These are phyloP conservation scores for Stenodera caucasica DNA, from an alignment of 2,888 invertebrate genomes.

Conservation along the genomic window DNA sequence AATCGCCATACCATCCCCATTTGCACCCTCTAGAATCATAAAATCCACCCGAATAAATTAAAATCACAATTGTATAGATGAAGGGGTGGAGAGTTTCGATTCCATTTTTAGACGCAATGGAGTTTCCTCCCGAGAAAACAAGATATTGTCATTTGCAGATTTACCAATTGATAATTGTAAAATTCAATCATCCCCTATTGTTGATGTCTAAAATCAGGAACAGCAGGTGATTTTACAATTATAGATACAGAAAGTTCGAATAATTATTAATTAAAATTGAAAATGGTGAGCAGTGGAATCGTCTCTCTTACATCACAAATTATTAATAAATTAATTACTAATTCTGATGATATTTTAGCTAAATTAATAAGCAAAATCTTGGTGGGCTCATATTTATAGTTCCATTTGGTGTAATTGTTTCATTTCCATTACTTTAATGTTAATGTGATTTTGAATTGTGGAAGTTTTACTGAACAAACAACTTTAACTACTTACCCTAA, in stretches of 20 bases:
- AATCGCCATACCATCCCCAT: conserved; percentile 96
- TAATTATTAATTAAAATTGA: not conserved
- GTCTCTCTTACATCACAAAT: too few species aligned
- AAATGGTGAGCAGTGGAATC: too few species aligned
- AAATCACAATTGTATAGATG: too few species aligned
- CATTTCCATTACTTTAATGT: not conserved
- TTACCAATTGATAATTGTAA: not conserved
- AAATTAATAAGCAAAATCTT: too few species aligned
- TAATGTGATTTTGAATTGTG: not conserved
- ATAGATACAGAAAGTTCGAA: not conserved
- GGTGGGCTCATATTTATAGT: too few species aligned
- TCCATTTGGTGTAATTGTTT: not conserved
- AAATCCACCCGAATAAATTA: too few species aligned
- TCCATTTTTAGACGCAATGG: too few species aligned
- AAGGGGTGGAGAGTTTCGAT: too few species aligned
- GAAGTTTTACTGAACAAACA: too few species aligned
- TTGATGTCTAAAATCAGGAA: not conserved
- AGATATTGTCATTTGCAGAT: not conserved
- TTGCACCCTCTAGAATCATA: conserved; percentile 78
- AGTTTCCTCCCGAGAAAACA: not conserved
- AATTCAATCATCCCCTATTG: not conserved
- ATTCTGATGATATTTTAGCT: too few species aligned
- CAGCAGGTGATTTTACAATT: not conserved
- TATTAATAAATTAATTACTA: too few species aligned
- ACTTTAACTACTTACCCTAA: not conserved